Percentiles rank a stretch among this genome's conserved stretches.
These are phyloP conservation scores for Sinocyclocheilus rhinocerous DNA, from an alignment of 2,113 vertebrate species.

Conservation along the genomic window DNA sequence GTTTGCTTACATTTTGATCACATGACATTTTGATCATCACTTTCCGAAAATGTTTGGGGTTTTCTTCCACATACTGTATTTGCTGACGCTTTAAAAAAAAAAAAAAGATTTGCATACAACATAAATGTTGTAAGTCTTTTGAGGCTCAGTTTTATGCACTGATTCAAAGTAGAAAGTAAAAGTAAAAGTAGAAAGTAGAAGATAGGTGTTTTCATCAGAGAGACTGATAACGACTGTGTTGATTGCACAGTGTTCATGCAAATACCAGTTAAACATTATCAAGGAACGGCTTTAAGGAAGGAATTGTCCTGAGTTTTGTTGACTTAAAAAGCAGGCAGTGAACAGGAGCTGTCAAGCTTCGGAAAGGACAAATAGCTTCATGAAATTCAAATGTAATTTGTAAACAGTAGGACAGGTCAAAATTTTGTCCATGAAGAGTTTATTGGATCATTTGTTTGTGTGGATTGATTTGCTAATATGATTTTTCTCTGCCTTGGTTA, in stretches of 20 bases:
- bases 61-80: not conserved
- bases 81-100: not conserved
- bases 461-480: not conserved
- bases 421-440: not conserved
- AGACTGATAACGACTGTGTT: not conserved
- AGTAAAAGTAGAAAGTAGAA: not conserved
- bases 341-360: not conserved
- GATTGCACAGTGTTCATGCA: constrained; percentile 8
- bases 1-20: not conserved
- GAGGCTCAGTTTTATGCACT: not conserved
- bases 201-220: not conserved
- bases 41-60: not conserved
- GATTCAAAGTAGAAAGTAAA: not conserved
- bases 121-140: not conserved
- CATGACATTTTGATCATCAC: not conserved
- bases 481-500: not conserved
- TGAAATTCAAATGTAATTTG: not conserved
- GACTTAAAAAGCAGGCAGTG: constrained; percentile 11
- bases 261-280: constrained; percentile 29
- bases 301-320: constrained; percentile 22
- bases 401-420: not conserved
- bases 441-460: not conserved
- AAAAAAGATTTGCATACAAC: not conserved
- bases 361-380: not conserved
- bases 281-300: not conserved